Evolutionary conservation across 2,113 vertebrate species (phyloP).

Genomic region (Psittacara wagleri): DNA sequence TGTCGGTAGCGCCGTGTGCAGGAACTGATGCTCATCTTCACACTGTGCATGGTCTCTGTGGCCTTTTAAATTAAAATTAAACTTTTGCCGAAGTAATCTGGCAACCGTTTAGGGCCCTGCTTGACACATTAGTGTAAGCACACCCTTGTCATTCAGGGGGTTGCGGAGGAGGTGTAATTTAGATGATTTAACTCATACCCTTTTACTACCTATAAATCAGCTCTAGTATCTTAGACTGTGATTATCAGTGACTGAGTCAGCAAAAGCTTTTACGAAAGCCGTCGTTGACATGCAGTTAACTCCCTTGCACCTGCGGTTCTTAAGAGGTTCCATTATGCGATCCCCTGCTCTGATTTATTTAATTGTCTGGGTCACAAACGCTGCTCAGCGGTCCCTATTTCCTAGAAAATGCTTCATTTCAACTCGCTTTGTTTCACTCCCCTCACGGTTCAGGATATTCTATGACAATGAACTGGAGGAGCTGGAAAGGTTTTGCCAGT

Average conservation of each 20-base stretch:
- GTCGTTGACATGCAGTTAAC: background rate
- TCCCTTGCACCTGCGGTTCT: background rate
- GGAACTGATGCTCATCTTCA: background rate
- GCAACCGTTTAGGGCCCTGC: background rate
- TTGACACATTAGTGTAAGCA: background rate
- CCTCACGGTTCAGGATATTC: slow-evolving; percentile 37
- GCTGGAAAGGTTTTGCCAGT: slow-evolving; percentile 67
- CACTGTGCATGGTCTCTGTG: rapidly evolving
- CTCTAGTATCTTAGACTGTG: rapidly evolving
- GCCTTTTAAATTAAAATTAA: background rate
- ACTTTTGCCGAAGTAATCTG: background rate
- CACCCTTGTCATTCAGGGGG: background rate
- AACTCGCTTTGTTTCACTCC: background rate
- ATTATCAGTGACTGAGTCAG: background rate
- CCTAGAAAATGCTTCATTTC: background rate
- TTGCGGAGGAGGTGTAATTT: rapidly evolving
- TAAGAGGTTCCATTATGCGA: background rate
- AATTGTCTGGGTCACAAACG: background rate
- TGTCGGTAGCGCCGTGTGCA: rapidly evolving
- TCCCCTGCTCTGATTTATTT: background rate
- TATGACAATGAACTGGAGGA: slow-evolving; percentile 66
- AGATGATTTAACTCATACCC: background rate
- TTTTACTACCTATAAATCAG: background rate
- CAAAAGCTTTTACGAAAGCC: background rate
- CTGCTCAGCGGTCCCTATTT: background rate